A percentile compares a stretch with the other conserved stretches of the same genome.
phyloP scores from a whole-genome alignment of 2,113 vertebrate genomes.

The Hipposideros armiger region DNA sequence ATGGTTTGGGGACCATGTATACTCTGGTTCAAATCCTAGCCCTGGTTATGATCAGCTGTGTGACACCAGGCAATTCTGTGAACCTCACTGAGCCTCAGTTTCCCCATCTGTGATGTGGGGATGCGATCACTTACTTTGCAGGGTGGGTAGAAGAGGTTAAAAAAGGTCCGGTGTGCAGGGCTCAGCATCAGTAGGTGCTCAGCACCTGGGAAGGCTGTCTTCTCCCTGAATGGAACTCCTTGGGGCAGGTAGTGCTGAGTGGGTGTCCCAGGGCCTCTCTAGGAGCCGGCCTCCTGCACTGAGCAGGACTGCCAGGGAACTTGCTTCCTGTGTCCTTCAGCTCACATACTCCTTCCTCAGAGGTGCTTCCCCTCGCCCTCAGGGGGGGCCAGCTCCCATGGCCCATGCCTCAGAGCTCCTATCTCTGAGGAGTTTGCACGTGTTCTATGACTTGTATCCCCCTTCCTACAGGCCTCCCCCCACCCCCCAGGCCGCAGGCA shows the following conservation, averaged over 20 bases:
- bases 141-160: not conserved
- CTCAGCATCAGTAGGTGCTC: not conserved
- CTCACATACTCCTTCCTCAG: not conserved
- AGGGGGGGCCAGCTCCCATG: accelerated
- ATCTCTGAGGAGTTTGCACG: too few relatives aligned
- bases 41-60: not conserved
- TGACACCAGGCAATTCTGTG: not conserved
- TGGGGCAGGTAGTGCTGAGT: not conserved
- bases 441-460: not conserved
- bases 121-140: not conserved
- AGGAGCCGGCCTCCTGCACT: not conserved
- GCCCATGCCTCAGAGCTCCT: accelerated
- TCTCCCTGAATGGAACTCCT: not conserved
- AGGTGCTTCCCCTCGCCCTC: too few relatives aligned
- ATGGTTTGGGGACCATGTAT: not conserved
- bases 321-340: not conserved
- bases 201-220: too few relatives aligned
- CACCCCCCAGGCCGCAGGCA: accelerated
- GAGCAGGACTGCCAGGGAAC: not conserved
- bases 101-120: not conserved
- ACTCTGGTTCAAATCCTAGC: not conserved
- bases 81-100: not conserved
- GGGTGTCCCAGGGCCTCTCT: not conserved
- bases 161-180: not conserved
- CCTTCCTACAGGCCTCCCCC: accelerated